These are phyloP conservation scores for Lasiurus cinereus DNA, from an alignment of 2,113 vertebrate genomes.

Conservation along the genomic window DNA sequence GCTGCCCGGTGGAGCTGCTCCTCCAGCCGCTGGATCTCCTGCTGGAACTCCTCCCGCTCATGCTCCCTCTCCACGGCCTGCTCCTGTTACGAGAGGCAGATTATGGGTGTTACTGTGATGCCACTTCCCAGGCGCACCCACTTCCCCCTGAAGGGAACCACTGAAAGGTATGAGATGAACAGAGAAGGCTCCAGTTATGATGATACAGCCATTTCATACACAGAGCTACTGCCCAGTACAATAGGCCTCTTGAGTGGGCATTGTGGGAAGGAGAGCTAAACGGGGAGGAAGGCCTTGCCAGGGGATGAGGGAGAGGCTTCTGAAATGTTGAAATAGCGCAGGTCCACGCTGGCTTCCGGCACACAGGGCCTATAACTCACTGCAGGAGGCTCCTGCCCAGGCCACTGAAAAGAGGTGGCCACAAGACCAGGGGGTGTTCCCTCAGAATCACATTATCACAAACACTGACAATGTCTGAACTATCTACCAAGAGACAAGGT, in stretches of 20 bases:
- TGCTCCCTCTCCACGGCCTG: conserved; percentile 97
- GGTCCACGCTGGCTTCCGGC: not conserved
- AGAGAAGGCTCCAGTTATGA: not conserved
- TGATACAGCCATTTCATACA: not conserved
- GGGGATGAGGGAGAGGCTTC: not conserved
- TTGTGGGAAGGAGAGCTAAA: not conserved
- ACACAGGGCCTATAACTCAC: not conserved
- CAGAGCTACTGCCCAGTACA: not conserved
- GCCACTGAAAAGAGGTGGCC: not conserved
- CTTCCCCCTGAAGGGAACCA: not conserved
- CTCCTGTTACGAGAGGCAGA: conserved; percentile 87
- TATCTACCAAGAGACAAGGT: not conserved
- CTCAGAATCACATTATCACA: not conserved
- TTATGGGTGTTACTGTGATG: not conserved
- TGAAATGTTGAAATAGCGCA: accelerated
- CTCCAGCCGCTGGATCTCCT: conserved; percentile 95
- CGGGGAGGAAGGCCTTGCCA: not conserved
- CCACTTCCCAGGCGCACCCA: not conserved
- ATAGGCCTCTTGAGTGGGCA: too few relatives aligned
- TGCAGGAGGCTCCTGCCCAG: not conserved
- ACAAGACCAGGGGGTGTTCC: not conserved
- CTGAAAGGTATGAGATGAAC: not conserved
- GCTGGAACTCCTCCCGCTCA: conserved; percentile 97
- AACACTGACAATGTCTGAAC: not conserved
- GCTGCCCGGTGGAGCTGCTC: conserved; percentile 88